phyloP scores from a whole-genome alignment of 2,888 invertebrate genomes.

The Elegia similella region DNA sequence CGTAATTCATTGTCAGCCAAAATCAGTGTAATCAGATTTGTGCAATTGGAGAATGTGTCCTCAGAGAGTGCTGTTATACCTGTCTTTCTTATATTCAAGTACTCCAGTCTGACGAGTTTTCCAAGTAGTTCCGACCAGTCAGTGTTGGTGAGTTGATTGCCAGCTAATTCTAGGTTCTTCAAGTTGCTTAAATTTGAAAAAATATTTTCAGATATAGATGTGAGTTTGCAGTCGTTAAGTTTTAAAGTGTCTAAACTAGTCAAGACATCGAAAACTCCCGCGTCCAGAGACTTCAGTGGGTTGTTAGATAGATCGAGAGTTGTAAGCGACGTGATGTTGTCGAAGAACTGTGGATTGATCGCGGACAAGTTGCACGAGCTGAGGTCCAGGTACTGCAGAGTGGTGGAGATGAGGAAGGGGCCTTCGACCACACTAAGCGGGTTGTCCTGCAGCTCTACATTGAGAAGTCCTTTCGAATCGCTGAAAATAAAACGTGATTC shows the following conservation, averaged over 20 bases:
- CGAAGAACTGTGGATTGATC: conserved; percentile 84
- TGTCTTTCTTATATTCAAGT: conserved; percentile 83
- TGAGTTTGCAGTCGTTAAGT: conserved; percentile 84
- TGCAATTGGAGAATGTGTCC: conserved; percentile 84
- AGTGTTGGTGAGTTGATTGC: conserved; percentile 79
- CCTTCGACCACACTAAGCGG: conserved; percentile 83
- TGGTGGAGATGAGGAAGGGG: conserved; percentile 84
- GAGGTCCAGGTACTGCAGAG: conserved; percentile 85
- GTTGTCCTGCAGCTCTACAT: conserved; percentile 86
- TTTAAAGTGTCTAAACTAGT: conserved; percentile 85
- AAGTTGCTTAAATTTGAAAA: conserved; percentile 83
- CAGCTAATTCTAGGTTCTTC: conserved; percentile 83
- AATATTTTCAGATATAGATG: conserved; percentile 76
- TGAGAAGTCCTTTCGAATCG: conserved; percentile 85
- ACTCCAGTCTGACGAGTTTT: conserved; percentile 82
- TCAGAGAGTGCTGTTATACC: conserved; percentile 83
- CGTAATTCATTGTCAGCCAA: conserved; percentile 85
- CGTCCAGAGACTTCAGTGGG: conserved; percentile 80
- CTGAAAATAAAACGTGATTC: conserved; percentile 59
- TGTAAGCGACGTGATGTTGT: conserved; percentile 84
- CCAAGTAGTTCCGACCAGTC: conserved; percentile 84
- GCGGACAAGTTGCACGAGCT: conserved; percentile 83
- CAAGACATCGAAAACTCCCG: conserved; percentile 83
- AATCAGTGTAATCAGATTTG: conserved; percentile 83
- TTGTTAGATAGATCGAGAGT: conserved; percentile 87